Evolutionary conservation across 1,140 invertebrate genomes (phyloP).

Genomic region (Eufriesea mexicana): DNA sequence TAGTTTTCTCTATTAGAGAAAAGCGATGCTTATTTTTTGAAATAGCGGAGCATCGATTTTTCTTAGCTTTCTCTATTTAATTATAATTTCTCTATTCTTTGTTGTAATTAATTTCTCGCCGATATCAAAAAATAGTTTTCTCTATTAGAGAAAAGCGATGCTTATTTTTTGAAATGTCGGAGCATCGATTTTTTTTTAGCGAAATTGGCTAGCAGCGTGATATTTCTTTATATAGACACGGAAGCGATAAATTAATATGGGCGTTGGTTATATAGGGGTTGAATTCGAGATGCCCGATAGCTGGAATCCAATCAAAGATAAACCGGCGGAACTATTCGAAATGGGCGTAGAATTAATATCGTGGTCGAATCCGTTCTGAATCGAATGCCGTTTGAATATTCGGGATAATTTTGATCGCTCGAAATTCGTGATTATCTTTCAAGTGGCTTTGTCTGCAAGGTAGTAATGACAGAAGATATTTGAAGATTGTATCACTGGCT

Average conservation of each 20-base stretch:
- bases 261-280: neutral
- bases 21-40: too few species aligned
- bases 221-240: neutral
- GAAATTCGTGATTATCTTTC: constrained; percentile 47
- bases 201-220: neutral
- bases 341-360: constrained; percentile 55
- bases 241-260: constrained; percentile 30
- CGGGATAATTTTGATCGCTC: constrained; percentile 40
- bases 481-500: constrained; percentile 1
- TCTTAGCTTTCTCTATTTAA: too few species aligned
- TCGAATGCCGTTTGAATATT: constrained; percentile 46
- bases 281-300: constrained; percentile 18
- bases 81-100: too few species aligned
- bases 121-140: too few species aligned
- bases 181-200: neutral
- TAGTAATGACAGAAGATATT: constrained; percentile 38
- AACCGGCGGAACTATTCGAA: constrained; percentile 54
- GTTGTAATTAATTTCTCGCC: too few species aligned
- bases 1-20: too few species aligned
- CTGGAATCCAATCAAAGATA: constrained; percentile 53
- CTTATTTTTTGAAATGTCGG: too few species aligned
- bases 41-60: too few species aligned
- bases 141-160: too few species aligned
- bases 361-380: constrained; percentile 37
- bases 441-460: constrained; percentile 13